These are phyloP conservation scores for Epistrophe eligans DNA, from an alignment of 2,888 invertebrate species.

Conservation along the genomic window DNA sequence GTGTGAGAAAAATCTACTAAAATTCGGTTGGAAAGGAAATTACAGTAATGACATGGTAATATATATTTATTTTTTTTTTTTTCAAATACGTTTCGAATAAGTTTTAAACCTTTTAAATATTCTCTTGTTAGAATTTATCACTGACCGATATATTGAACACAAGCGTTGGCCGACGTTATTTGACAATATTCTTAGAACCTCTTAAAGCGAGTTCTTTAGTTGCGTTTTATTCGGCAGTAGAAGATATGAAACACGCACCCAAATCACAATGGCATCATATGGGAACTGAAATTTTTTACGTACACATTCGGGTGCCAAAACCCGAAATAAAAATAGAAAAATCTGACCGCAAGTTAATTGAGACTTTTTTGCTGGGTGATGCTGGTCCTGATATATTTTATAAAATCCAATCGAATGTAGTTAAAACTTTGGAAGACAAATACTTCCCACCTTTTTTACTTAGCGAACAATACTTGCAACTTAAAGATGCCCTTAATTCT, in stretches of 20 bases:
- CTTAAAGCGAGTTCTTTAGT: conserved; percentile 93
- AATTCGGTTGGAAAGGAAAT: conserved; percentile 91
- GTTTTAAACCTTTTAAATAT: neutral
- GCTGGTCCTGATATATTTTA: conserved; percentile 95
- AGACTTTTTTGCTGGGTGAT: conserved; percentile 93
- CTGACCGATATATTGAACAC: conserved; percentile 90
- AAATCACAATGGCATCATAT: conserved; percentile 92
- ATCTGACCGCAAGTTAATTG: conserved; percentile 92
- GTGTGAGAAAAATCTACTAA: conserved; percentile 90
- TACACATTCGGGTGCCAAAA: conserved; percentile 92
- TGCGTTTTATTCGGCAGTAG: conserved; percentile 94
- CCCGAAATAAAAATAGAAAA: conserved; percentile 93
- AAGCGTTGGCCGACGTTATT: conserved; percentile 91
- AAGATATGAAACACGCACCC: conserved; percentile 91
- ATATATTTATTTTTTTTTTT: neutral
- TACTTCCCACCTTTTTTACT: conserved; percentile 95
- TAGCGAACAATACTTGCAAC: conserved; percentile 92
- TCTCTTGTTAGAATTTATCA: conserved; percentile 87
- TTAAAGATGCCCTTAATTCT: conserved; percentile 82
- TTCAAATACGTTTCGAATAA: neutral
- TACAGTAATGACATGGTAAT: conserved; percentile 84
- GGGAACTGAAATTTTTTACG: conserved; percentile 96
- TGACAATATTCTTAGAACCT: conserved; percentile 92
- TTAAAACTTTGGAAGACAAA: conserved; percentile 92
- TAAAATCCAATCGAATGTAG: conserved; percentile 92